Evolutionary conservation across 2,113 vertebrate genomes (phyloP).

Genomic region (Mormyrus iriodes): DNA sequence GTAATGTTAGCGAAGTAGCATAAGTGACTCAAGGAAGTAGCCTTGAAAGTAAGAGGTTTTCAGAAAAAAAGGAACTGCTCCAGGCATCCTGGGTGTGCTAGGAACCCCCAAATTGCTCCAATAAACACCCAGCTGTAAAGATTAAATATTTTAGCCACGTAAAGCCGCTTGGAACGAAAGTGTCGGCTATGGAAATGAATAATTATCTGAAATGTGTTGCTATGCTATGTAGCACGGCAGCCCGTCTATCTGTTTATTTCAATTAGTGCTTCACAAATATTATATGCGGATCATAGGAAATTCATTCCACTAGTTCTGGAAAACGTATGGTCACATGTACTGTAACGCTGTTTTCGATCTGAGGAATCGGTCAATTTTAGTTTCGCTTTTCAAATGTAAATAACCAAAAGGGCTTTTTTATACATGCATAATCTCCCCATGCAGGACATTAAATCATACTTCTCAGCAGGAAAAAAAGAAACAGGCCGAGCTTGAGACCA

Average conservation of each 20-base stretch:
- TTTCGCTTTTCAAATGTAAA: background rate
- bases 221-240: background rate
- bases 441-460: background rate
- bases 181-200: background rate
- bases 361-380: background rate
- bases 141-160: background rate
- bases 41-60: background rate
- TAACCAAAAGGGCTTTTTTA: background rate
- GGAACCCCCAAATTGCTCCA: background rate
- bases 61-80: background rate
- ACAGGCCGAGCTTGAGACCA: background rate
- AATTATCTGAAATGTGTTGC: slow-evolving; percentile 13
- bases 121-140: background rate
- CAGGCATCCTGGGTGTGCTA: background rate
- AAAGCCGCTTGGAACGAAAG: background rate
- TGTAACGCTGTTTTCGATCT: background rate
- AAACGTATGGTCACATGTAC: background rate
- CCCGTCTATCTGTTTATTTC: background rate
- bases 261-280: background rate
- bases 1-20: background rate
- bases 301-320: background rate
- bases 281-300: background rate
- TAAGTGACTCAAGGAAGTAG: background rate
- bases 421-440: background rate
- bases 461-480: background rate